phyloP scores from a whole-genome alignment of 2,113 vertebrate species.

The Sturnira hondurensis region DNA sequence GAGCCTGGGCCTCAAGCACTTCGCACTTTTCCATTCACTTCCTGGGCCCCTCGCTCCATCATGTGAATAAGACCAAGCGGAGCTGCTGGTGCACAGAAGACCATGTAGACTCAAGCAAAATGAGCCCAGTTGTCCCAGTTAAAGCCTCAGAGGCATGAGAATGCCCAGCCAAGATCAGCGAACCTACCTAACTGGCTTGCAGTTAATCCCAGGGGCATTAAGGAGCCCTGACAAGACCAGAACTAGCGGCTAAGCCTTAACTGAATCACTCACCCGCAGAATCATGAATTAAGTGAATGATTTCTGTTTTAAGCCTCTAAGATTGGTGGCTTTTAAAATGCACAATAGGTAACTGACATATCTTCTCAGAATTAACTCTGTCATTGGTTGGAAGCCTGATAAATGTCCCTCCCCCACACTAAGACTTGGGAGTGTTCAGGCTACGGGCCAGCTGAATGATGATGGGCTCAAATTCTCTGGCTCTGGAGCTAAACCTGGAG shows the following conservation, averaged over 20 bases:
- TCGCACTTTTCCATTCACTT: not conserved
- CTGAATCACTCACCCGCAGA: not conserved
- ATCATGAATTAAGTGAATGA: not conserved
- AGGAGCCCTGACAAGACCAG: not conserved
- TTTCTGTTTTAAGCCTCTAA: not conserved
- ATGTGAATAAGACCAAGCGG: not conserved
- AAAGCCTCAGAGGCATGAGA: not conserved
- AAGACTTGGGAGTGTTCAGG: not conserved
- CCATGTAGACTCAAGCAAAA: not conserved
- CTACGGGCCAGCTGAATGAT: not conserved
- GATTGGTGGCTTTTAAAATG: not conserved
- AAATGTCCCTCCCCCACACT: not conserved
- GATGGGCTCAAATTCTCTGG: not conserved
- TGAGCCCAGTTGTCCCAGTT: not conserved
- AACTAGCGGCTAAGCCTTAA: not conserved
- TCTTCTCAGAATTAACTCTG: not conserved
- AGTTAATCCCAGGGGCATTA: not conserved
- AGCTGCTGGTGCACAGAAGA: not conserved
- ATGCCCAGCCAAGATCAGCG: not conserved
- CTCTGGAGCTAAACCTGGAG: not conserved
- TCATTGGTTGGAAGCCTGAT: not conserved
- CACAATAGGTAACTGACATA: not conserved
- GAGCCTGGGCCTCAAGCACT: not conserved
- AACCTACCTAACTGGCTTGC: not conserved
- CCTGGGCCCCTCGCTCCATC: not conserved